Conservation (phyloP, 2,888 invertebrate species). For the Drosophila acutilabella region DNA sequence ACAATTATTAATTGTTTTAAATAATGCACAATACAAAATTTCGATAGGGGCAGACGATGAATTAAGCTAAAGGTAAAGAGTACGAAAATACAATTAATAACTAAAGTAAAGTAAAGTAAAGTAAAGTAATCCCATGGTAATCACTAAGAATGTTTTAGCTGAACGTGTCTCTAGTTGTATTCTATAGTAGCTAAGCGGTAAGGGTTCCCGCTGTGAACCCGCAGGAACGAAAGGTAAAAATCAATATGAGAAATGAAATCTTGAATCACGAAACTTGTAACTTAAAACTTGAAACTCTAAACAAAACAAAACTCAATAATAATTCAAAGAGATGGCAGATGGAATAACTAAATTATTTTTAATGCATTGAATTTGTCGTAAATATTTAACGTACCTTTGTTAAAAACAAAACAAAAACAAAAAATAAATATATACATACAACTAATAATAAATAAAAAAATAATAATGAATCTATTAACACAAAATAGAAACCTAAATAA, state of each 20-base stretch:
- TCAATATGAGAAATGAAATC: slow-evolving; percentile 30
- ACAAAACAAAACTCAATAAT: slow-evolving; percentile 20
- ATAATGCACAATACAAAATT: slow-evolving; percentile 50
- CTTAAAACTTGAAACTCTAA: slow-evolving; percentile 13
- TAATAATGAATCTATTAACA: slow-evolving; percentile 64
- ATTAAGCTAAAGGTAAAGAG: slow-evolving; percentile 22
- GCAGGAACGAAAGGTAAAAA: slow-evolving; percentile 63
- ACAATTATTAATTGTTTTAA: slow-evolving; percentile 26
- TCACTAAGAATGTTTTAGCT: slow-evolving; percentile 75
- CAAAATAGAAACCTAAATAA: slow-evolving; percentile 54
- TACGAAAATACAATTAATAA: neutral
- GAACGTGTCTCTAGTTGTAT: slow-evolving; percentile 72
- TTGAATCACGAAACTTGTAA: slow-evolving; percentile 26
- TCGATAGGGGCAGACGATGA: slow-evolving; percentile 17
- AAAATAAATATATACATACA: slow-evolving; percentile 31
- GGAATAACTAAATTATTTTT: slow-evolving; percentile 70
- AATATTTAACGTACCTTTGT: slow-evolving; percentile 81
- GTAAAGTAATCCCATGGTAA: slow-evolving; percentile 52
- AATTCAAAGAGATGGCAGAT: slow-evolving; percentile 27
- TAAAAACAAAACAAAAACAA: slow-evolving; percentile 70
- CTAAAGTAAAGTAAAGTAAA: slow-evolving; percentile 34
- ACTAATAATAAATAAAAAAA: slow-evolving; percentile 18
- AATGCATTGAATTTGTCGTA: slow-evolving; percentile 79
- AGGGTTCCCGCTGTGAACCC: slow-evolving; percentile 51
- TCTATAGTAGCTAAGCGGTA: slow-evolving; percentile 69